Evolutionary conservation across 2,797 vertebrate genomes (phyloP).

Genomic region (Sardinella longiceps): DNA sequence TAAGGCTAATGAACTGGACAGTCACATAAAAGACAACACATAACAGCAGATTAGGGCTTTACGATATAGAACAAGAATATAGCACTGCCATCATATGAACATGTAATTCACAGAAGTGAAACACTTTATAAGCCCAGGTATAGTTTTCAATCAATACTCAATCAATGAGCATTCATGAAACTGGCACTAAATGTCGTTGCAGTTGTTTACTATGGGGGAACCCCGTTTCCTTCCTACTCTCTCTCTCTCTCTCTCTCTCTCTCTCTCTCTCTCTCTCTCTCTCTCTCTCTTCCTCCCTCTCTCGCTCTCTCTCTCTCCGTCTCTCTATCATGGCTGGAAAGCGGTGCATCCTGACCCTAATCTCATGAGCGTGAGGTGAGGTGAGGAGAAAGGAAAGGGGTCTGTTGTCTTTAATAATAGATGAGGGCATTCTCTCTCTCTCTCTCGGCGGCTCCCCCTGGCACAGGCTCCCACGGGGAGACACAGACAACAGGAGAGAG

Average conservation of each 20-base stretch:
- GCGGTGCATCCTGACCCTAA: not conserved
- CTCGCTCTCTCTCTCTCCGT: not conserved
- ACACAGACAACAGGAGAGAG: too few relatives aligned
- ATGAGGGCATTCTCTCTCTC: conserved; percentile 34
- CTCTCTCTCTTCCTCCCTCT: too few relatives aligned
- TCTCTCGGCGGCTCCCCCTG: conserved; percentile 35
- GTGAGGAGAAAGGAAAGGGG: not conserved
- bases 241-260: too few relatives aligned
- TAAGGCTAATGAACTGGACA: not conserved
- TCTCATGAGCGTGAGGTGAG: not conserved
- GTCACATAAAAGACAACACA: not conserved
- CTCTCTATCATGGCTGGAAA: not conserved
- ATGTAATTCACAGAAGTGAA: too few relatives aligned
- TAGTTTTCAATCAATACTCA: too few relatives aligned
- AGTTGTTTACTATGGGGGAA: not conserved
- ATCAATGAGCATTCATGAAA: not conserved
- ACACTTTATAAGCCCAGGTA: too few relatives aligned
- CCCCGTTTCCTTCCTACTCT: not conserved
- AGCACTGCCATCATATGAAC: too few relatives aligned
- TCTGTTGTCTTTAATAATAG: conserved; percentile 43
- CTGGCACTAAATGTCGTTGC: not conserved
- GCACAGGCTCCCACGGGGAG: conserved; percentile 31
- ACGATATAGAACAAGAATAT: conserved; percentile 21
- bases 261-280: not conserved
- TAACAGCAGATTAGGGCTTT: not conserved